phyloP scores from a whole-genome alignment of 2,888 invertebrate species.

The Aquatica leii region DNA sequence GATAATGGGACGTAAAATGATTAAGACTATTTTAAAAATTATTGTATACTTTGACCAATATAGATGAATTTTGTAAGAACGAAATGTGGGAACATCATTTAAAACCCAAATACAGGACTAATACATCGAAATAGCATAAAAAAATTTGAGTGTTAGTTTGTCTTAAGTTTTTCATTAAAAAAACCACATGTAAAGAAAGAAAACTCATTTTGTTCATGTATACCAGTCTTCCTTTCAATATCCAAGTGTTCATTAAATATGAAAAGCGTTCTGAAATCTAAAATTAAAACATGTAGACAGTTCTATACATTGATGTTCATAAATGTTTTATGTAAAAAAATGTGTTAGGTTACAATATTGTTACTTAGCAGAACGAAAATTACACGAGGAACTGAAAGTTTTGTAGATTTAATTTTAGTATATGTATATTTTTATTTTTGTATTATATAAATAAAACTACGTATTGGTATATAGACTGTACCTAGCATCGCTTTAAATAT shows the following conservation, averaged over 20 bases:
- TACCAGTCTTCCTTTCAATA: slow-evolving; percentile 32
- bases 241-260: slow-evolving; percentile 29
- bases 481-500: slow-evolving; percentile 12
- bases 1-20: slow-evolving; percentile 33
- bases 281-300: slow-evolving; percentile 23
- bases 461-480: slow-evolving; percentile 13
- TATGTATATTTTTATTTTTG: slow-evolving; percentile 19
- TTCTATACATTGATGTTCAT: slow-evolving; percentile 35
- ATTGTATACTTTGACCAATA: slow-evolving; percentile 31
- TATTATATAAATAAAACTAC: slow-evolving; percentile 13
- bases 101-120: slow-evolving; percentile 34
- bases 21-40: slow-evolving; percentile 28
- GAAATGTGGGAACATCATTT: slow-evolving; percentile 32
- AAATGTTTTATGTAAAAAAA: slow-evolving; percentile 35
- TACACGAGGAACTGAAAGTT: slow-evolving; percentile 26
- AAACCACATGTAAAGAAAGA: slow-evolving; percentile 15
- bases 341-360: slow-evolving; percentile 32
- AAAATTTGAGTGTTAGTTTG: slow-evolving; percentile 10
- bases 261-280: slow-evolving; percentile 19
- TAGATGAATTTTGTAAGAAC: slow-evolving; percentile 25
- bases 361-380: slow-evolving; percentile 24
- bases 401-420: slow-evolving; percentile 19
- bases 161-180: slow-evolving; percentile 14
- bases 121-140: slow-evolving; percentile 36
- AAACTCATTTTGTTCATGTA: slow-evolving; percentile 18